Evolutionary conservation across 2,888 invertebrate genomes (phyloP).

Genomic region (Tortricodes alternella): DNA sequence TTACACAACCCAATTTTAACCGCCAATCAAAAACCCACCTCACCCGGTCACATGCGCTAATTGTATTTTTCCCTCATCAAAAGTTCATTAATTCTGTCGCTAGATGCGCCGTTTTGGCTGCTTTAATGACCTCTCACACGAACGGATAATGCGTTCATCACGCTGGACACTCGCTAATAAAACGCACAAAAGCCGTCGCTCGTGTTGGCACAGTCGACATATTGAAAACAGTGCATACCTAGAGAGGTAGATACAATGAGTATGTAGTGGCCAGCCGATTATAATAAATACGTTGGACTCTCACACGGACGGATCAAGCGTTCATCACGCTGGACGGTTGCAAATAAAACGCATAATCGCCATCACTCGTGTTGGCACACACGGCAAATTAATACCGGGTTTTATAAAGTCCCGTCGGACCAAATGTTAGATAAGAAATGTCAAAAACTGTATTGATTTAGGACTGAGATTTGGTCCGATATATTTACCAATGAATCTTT

Average conservation of each 20-base stretch:
- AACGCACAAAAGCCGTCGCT: constrained; percentile 51
- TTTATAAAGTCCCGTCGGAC: too few species aligned
- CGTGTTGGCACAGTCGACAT: constrained; percentile 4
- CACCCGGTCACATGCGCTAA: neutral
- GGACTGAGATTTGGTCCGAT: too few species aligned
- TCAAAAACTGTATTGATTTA: too few species aligned
- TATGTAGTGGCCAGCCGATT: too few species aligned
- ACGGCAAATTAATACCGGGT: too few species aligned
- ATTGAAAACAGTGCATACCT: neutral
- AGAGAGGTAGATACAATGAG: too few species aligned
- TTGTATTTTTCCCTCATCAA: constrained; percentile 5
- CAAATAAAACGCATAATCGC: constrained; percentile 60
- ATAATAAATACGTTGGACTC: too few species aligned
- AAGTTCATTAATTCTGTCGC: constrained; percentile 1
- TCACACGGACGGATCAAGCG: constrained; percentile 33
- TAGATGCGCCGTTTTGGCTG: constrained; percentile 7
- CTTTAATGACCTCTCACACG: constrained; percentile 31
- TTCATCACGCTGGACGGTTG: constrained; percentile 42
- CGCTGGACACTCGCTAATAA: constrained; percentile 51
- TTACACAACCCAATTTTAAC: neutral
- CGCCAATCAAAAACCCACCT: constrained; percentile 8
- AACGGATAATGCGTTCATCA: constrained; percentile 38
- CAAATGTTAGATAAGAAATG: too few species aligned
- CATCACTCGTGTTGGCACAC: constrained; percentile 36
- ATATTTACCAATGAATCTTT: too few species aligned